These are phyloP conservation scores for Egretta garzetta DNA, from an alignment of 2,113 vertebrate genomes.

Conservation along the genomic window DNA sequence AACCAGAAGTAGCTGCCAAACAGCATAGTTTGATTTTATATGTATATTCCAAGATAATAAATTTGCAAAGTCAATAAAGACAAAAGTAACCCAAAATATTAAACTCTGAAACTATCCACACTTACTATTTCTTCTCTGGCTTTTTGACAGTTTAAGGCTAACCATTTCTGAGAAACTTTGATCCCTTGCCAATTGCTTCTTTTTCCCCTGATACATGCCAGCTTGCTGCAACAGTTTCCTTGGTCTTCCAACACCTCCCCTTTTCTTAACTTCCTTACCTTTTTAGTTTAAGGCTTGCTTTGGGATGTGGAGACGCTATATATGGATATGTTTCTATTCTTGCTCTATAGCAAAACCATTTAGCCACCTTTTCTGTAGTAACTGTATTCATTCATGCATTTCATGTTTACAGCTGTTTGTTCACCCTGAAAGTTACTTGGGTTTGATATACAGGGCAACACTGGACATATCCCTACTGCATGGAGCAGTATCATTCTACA, in stretches of 20 bases:
- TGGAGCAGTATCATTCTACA: not conserved
- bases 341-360: not conserved
- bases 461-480: not conserved
- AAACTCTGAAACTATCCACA: not conserved
- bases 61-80: not conserved
- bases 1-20: not conserved
- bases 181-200: slow-evolving; percentile 16
- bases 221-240: not conserved
- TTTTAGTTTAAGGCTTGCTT: not conserved
- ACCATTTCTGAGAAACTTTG: not conserved
- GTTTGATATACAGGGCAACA: not conserved
- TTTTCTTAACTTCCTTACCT: not conserved
- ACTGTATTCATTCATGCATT: not conserved
- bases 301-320: not conserved
- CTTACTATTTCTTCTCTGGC: not conserved
- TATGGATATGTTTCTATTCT: not conserved
- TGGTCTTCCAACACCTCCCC: not conserved
- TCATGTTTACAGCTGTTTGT: not conserved
- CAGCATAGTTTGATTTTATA: not conserved
- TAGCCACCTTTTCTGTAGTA: not conserved
- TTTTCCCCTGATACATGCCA: not conserved
- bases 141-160: not conserved
- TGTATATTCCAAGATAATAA: not conserved
- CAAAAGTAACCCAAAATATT: slow-evolving; percentile 7
- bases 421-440: not conserved